Conservation (phyloP, 1,140 invertebrate genomes). For the Sminthurides bifidus region DNA sequence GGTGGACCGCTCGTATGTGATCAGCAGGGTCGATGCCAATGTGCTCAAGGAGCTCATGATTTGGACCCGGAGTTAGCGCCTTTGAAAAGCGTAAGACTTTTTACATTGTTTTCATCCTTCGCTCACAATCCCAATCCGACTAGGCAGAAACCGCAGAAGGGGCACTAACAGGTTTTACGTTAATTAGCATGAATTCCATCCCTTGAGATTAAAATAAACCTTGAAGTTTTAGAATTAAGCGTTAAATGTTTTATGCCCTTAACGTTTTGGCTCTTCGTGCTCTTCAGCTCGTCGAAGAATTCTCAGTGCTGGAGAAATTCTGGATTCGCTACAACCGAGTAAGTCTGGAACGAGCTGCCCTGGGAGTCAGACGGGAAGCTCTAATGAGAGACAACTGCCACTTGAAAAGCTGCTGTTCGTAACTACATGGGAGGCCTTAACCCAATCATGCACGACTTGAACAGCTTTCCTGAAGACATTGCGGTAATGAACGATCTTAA, state of each 20-base stretch:
- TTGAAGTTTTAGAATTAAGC: background rate
- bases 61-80: background rate
- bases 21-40: too few relatives aligned
- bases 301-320: slow-evolving; percentile 23
- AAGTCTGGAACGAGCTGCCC: slow-evolving; percentile 11
- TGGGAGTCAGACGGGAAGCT: background rate
- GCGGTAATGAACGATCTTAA: too few relatives aligned
- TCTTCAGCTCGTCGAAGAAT: slow-evolving; percentile 21
- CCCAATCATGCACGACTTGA: slow-evolving; percentile 11
- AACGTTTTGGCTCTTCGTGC: too few relatives aligned
- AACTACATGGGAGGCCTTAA: slow-evolving; percentile 28
- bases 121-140: background rate
- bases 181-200: background rate
- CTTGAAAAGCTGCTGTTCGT: slow-evolving; percentile 12
- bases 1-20: too few relatives aligned
- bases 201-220: background rate
- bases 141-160: background rate
- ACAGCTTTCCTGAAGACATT: background rate
- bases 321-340: slow-evolving; percentile 26
- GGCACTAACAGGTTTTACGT: background rate
- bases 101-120: background rate
- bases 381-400: slow-evolving; percentile 16
- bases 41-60: too few relatives aligned
- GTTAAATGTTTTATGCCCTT: too few relatives aligned
- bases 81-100: background rate